Conservation (phyloP, 2,113 vertebrate species). For the Egretta garzetta region DNA sequence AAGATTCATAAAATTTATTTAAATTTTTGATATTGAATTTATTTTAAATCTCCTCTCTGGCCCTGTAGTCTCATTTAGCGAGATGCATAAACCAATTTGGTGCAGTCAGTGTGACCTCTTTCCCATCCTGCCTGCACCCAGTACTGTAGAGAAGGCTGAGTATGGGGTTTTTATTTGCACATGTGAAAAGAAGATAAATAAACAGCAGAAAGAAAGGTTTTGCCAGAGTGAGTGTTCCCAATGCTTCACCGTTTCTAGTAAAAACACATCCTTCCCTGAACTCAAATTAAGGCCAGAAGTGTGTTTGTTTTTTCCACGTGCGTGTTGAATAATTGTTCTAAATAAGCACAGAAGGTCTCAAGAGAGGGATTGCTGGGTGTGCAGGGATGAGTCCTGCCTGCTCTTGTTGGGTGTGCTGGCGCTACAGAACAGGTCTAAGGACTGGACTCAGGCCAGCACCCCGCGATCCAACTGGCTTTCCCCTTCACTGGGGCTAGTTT, state of each 20-base stretch:
- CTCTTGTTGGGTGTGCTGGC: too few species aligned
- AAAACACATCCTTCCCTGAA: background rate
- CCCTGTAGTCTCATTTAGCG: background rate
- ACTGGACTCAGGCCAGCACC: background rate
- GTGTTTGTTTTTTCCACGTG: background rate
- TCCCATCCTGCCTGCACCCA: background rate
- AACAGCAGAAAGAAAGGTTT: background rate
- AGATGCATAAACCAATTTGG: too few species aligned
- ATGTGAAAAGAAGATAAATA: background rate
- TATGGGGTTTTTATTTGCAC: background rate
- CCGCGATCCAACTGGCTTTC: background rate
- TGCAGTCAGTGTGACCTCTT: background rate
- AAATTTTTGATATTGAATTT: conserved; percentile 62
- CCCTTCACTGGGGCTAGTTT: background rate
- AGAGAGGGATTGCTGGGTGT: background rate
- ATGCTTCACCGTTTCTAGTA: background rate
- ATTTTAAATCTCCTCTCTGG: background rate
- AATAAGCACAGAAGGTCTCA: background rate
- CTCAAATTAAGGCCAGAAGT: background rate
- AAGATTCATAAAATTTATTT: background rate
- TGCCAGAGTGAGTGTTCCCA: background rate
- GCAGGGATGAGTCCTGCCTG: too few species aligned
- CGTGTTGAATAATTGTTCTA: background rate
- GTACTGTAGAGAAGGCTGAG: background rate
- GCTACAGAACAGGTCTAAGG: background rate